Evolutionary conservation across 2,888 invertebrate genomes (phyloP), one percentile per base, ranked within the genome.

Genomic region (Mesopsocus fuscifrons): DNA sequence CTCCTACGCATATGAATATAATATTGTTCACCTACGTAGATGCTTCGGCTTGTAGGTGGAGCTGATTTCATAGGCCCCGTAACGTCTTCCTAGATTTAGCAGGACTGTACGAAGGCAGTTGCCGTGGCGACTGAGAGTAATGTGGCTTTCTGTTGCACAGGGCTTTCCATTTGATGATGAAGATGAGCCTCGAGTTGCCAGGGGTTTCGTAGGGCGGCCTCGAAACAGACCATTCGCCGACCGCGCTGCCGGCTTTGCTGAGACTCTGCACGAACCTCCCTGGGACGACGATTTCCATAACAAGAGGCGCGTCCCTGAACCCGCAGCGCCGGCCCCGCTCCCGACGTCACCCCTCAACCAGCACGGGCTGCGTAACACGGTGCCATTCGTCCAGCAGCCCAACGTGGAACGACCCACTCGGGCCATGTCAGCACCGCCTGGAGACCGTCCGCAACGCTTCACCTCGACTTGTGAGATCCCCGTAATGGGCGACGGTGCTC

Each of bases 401-500:
- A 69, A 69, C 49, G 55, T 52, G 6, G 58, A 58, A 45, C 67
- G 78, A 49, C 68, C 67, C 44, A 74, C 76, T 51, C 66, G 84
- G 55, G 79, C 81, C 42, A 77, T 78, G 71, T 84, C 84, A 50
- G 83, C 83, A 21, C 84, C 84, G 22, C 79, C 81, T 43, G 74
- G 73, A 56, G 67, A 61, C 50, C 60, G 64, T 26, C 59, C 61
- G 1, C 57, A 58, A 13, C 54, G 55, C 8, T 56, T 50, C 48
- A 53, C 54, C 15, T 53, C 56, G 9, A 50, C 52, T 41, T 47
- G 55, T 20, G 54, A 55, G 44, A 53, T 55, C 9, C 54, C 59
- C 17, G 58, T 56, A 21, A 54, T 56, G 31, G 35, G 41, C 30
- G 22, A 43, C 49, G 30, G 44, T 18, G 42, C 38, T 26, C 26